Conservation (phyloP, 2,888 invertebrate genomes). For the Mythimna loreyi region DNA sequence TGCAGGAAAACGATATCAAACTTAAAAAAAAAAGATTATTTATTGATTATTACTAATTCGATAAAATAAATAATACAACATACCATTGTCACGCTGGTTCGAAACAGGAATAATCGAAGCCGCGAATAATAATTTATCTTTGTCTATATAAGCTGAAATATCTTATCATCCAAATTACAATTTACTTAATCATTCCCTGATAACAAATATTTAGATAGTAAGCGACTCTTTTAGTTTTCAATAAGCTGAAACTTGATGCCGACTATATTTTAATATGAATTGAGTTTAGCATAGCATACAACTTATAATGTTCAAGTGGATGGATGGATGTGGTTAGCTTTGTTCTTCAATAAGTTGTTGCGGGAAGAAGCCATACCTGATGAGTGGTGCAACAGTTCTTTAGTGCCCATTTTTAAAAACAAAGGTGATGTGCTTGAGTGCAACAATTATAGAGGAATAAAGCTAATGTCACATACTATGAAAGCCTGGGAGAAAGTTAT, state of each 20-base stretch:
- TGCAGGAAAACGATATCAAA: not conserved
- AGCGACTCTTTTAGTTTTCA: slow-evolving; percentile 12
- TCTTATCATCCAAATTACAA: slow-evolving; percentile 80
- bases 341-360: no score
- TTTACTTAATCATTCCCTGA: slow-evolving; percentile 56
- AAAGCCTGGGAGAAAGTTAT: no score
- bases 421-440: no score
- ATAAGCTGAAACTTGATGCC: slow-evolving; percentile 6
- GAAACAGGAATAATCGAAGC: slow-evolving; percentile 65
- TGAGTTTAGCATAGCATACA: no score
- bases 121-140: slow-evolving; percentile 57
- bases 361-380: no score
- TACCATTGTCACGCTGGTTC: slow-evolving; percentile 81
- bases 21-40: not conserved
- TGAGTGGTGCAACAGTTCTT: no score
- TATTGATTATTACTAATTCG: not conserved
- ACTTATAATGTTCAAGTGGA: no score
- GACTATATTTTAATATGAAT: no score
- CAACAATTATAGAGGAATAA: no score
- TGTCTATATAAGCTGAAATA: slow-evolving; percentile 69
- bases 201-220: slow-evolving; percentile 52
- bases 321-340: no score
- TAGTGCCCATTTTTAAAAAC: no score
- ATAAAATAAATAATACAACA: slow-evolving; percentile 58
- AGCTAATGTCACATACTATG: no score